phyloP scores from a whole-genome alignment of 2,113 vertebrate genomes.

The Tenrec ecaudatus region DNA sequence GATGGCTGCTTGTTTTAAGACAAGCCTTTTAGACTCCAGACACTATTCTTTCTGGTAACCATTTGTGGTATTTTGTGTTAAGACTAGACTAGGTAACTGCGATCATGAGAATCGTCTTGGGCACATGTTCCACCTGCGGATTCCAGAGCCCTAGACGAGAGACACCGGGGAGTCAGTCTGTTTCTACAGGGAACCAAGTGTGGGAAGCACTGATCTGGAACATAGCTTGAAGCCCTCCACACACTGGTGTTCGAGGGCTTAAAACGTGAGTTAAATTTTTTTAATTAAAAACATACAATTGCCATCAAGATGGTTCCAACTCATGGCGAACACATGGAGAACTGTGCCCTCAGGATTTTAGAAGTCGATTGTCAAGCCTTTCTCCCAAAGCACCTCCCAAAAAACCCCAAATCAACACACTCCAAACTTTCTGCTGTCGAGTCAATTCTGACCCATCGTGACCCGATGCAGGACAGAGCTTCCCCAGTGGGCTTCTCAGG shows the following conservation, averaged over 20 bases:
- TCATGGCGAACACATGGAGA: neutral
- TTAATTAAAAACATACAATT: neutral
- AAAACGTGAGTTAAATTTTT: neutral
- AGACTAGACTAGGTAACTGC: neutral
- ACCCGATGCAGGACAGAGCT: too few species aligned
- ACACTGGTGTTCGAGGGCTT: neutral
- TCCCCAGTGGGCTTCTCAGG: too few species aligned
- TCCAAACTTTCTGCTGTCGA: too few species aligned
- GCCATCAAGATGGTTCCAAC: neutral
- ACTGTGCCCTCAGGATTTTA: neutral
- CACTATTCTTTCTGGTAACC: neutral
- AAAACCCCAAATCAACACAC: too few species aligned
- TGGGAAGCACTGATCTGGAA: conserved; percentile 1
- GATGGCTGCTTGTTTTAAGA: neutral
- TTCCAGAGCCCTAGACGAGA: neutral
- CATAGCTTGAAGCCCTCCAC: neutral
- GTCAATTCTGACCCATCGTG: too few species aligned
- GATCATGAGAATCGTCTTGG: neutral
- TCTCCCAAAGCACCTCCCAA: neutral
- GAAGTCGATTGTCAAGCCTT: neutral
- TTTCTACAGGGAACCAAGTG: neutral
- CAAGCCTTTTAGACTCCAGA: neutral
- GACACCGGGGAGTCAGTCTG: neutral
- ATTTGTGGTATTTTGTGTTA: neutral
- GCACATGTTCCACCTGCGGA: neutral